These are phyloP conservation scores for Illadopsis cleaveri DNA, from an alignment of 2,113 vertebrate genomes.

Conservation along the genomic window DNA sequence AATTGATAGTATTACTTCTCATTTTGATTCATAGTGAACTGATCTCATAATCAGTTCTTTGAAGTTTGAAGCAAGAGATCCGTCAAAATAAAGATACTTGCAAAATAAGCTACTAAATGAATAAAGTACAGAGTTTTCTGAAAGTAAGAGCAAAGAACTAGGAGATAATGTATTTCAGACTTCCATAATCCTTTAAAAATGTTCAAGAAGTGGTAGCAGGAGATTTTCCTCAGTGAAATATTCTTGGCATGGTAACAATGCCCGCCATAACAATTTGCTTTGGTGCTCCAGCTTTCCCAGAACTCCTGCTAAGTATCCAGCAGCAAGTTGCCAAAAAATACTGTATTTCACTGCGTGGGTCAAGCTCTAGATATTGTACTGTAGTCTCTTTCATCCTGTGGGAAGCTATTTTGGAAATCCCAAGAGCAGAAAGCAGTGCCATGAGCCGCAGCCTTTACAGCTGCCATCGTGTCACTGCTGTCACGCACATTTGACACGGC, in stretches of 20 bases:
- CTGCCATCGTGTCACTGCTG: background rate
- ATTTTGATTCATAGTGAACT: background rate
- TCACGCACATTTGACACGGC: accelerated
- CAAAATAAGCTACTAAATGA: background rate
- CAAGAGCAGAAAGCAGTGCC: background rate
- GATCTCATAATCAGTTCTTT: background rate
- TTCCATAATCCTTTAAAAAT: background rate
- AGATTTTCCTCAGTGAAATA: background rate
- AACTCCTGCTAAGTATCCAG: background rate
- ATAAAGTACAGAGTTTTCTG: background rate
- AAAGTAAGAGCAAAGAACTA: background rate
- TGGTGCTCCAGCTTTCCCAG: background rate
- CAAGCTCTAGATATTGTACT: background rate
- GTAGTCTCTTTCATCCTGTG: background rate
- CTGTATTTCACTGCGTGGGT: background rate
- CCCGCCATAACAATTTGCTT: background rate
- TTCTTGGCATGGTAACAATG: background rate
- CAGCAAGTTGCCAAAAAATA: background rate
- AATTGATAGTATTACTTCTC: background rate
- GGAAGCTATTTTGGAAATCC: background rate
- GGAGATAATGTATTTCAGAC: background rate
- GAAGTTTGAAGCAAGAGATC: background rate
- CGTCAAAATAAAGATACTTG: background rate
- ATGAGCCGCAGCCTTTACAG: background rate
- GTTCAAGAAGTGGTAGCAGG: background rate